A percentile compares a stretch with the other conserved stretches of the same genome.
These are phyloP conservation scores for Hirtodrosophila duncani DNA, from an alignment of 2,888 invertebrate genomes.

Conservation along the genomic window DNA sequence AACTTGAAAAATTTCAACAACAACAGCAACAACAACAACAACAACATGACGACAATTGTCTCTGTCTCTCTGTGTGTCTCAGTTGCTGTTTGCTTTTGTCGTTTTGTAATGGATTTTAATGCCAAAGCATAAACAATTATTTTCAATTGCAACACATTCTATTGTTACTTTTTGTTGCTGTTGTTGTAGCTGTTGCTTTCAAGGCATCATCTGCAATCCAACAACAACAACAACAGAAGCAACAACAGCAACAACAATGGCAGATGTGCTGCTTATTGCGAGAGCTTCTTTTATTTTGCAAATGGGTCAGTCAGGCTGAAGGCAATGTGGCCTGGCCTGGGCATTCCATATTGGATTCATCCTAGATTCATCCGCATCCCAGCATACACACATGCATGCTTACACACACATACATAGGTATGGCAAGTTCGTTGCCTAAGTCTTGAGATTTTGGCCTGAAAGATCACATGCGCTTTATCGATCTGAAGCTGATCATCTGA, in stretches of 20 bases:
- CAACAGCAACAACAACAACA: conserved; percentile 12
- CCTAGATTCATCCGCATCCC: too few species aligned
- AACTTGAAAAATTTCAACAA: conserved; percentile 54
- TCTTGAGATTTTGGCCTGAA: too few species aligned
- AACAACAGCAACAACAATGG: too few species aligned
- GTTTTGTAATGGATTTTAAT: conserved; percentile 69
- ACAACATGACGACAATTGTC: conserved; percentile 7
- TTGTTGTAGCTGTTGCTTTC: too few species aligned
- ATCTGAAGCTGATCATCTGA: too few species aligned
- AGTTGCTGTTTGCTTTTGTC: conserved; percentile 44
- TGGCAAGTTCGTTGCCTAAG: too few species aligned
- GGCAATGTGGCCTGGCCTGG: too few species aligned
- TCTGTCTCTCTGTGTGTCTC: conserved; percentile 8
- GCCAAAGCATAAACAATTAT: conserved; percentile 70
- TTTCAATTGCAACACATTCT: conserved; percentile 67
- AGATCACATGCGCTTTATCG: not conserved
- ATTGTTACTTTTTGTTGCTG: conserved; percentile 63
- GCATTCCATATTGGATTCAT: too few species aligned
- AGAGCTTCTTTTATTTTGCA: too few species aligned
- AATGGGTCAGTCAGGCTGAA: too few species aligned
- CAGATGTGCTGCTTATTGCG: too few species aligned
- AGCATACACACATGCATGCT: too few species aligned
- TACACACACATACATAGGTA: not conserved
- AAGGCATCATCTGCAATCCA: conserved; percentile 46
- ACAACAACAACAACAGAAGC: conserved; percentile 9